These are phyloP conservation scores for Minunthozetes semirufus DNA, from an alignment of 2,888 invertebrate genomes.

Conservation along the genomic window DNA sequence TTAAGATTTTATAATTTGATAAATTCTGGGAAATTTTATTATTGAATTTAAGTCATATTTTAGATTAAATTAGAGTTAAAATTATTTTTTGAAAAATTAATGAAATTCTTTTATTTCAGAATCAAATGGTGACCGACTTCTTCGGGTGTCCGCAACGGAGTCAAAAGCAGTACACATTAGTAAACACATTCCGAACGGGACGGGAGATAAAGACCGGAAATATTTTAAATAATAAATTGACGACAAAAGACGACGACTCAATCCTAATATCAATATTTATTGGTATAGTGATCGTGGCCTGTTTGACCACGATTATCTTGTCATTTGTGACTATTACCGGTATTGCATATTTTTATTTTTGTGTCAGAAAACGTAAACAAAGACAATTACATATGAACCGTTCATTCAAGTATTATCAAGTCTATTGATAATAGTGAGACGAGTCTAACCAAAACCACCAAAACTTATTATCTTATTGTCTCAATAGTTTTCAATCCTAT, in stretches of 20 bases:
- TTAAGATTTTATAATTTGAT: too few relatives aligned
- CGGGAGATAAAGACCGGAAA: not conserved
- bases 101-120: not conserved
- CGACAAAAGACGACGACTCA: conserved; percentile 28
- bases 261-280: conserved; percentile 35
- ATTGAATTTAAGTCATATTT: too few relatives aligned
- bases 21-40: too few relatives aligned
- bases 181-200: not conserved
- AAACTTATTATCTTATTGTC: too few relatives aligned
- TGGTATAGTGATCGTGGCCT: conserved; percentile 34
- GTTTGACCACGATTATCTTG: conserved; percentile 29
- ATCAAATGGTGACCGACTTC: conserved; percentile 34
- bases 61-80: too few relatives aligned
- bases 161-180: not conserved
- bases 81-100: too few relatives aligned
- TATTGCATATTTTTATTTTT: conserved; percentile 29
- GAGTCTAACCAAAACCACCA: not conserved
- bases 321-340: conserved; percentile 32
- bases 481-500: not conserved
- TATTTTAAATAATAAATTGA: not conserved
- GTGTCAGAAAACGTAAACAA: not conserved
- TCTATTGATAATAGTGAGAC: not conserved
- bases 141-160: conserved; percentile 31
- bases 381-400: not conserved
- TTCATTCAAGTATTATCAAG: not conserved